phyloP scores from a whole-genome alignment of 2,113 vertebrate genomes.

The Amblyopsis rosae region DNA sequence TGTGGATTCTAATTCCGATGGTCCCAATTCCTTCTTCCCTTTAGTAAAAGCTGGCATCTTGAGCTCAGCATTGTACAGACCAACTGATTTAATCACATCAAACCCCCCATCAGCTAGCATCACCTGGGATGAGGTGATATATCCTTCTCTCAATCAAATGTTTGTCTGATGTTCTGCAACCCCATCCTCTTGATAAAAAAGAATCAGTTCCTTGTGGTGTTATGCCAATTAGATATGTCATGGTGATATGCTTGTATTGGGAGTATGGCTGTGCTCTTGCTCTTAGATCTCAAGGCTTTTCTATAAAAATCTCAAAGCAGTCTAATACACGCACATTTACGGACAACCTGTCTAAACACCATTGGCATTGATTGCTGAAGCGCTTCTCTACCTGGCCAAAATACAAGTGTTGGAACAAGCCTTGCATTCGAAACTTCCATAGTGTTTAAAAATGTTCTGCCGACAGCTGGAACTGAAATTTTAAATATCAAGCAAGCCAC shows the following conservation, averaged over 20 bases:
- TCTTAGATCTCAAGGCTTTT: too few species aligned
- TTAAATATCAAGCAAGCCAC: too few species aligned
- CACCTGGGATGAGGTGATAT: background rate
- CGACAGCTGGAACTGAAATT: too few species aligned
- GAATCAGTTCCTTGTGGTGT: too few species aligned
- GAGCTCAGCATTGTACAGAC: constrained; percentile 21
- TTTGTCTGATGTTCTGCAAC: background rate
- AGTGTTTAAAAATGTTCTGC: too few species aligned
- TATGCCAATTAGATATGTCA: too few species aligned
- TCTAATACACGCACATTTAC: constrained; percentile 6
- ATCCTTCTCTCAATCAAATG: background rate
- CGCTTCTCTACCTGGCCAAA: constrained; percentile 5
- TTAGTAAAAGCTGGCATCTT: constrained; percentile 15
- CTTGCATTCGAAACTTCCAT: too few species aligned
- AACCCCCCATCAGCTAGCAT: constrained; percentile 15
- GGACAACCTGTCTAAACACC: background rate
- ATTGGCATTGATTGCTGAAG: background rate
- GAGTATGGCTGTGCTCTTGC: too few species aligned
- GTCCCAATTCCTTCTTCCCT: constrained; percentile 15
- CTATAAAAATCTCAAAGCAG: too few species aligned
- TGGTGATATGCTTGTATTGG: too few species aligned
- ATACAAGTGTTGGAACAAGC: background rate
- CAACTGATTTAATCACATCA: constrained; percentile 21
- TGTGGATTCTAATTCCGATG: constrained; percentile 14
- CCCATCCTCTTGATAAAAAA: too few species aligned